Evolutionary conservation across 2,888 invertebrate genomes (phyloP).

Genomic region (Tortrix viridana): DNA sequence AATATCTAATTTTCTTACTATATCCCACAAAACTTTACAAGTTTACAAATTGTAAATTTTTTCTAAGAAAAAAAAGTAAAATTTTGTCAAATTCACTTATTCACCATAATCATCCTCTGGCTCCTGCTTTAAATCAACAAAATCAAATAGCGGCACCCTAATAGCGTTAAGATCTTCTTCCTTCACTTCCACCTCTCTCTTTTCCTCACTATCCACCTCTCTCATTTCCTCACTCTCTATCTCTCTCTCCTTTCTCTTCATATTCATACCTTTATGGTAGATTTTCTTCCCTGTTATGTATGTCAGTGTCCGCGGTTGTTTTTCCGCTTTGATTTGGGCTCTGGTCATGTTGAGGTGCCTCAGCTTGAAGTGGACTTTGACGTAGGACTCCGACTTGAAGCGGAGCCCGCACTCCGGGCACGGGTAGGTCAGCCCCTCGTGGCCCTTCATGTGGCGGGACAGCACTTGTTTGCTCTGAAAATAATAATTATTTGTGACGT

Average conservation of each 20-base stretch:
- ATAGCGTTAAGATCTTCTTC: not conserved
- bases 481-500: not conserved
- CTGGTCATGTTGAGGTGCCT: slow-evolving; percentile 59
- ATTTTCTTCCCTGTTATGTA: not conserved
- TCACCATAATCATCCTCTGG: not conserved
- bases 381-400: slow-evolving; percentile 60
- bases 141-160: slow-evolving; percentile 22
- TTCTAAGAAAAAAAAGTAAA: no score
- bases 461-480: slow-evolving; percentile 59
- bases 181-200: not conserved
- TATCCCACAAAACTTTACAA: no score
- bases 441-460: slow-evolving; percentile 55
- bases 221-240: not conserved
- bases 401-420: slow-evolving; percentile 57
- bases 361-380: slow-evolving; percentile 57
- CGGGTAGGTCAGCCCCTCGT: slow-evolving; percentile 55
- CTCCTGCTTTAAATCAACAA: slow-evolving; percentile 21
- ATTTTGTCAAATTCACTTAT: no score
- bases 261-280: slow-evolving; percentile 1
- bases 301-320: slow-evolving; percentile 42
- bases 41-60: no score
- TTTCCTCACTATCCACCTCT: not conserved
- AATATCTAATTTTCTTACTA: no score
- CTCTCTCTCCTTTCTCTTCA: slow-evolving; percentile 9
- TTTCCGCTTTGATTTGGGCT: slow-evolving; percentile 52